These are phyloP conservation scores for Pholis gunnellus DNA, from an alignment of 2,113 vertebrate genomes.

Conservation along the genomic window DNA sequence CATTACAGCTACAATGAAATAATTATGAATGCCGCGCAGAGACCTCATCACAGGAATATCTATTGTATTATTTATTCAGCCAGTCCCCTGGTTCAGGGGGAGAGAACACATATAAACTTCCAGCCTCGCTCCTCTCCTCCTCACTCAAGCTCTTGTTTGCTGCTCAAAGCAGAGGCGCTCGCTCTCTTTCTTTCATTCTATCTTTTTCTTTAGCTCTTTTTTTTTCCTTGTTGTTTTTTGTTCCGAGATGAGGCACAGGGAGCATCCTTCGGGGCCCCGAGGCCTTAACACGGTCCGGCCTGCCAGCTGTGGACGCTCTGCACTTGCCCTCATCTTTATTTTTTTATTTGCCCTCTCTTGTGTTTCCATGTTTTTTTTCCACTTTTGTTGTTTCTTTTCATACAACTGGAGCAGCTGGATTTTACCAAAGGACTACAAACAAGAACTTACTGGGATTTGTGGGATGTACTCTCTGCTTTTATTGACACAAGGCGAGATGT, in stretches of 20 bases:
- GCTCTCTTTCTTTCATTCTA: slow-evolving; percentile 31
- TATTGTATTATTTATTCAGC: slow-evolving; percentile 88
- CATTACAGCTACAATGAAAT: slow-evolving; percentile 88
- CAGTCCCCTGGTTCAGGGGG: slow-evolving; percentile 85
- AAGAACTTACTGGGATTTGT: slow-evolving; percentile 37
- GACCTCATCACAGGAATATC: slow-evolving; percentile 87
- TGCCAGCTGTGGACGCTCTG: slow-evolving; percentile 42
- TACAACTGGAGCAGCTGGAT: slow-evolving; percentile 24
- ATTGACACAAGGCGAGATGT: not conserved
- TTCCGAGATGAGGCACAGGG: slow-evolving; percentile 31
- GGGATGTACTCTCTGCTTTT: slow-evolving; percentile 4
- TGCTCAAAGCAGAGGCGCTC: slow-evolving; percentile 72
- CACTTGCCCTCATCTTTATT: slow-evolving; percentile 39
- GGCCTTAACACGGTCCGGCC: slow-evolving; percentile 35
- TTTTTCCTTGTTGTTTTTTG: slow-evolving; percentile 41
- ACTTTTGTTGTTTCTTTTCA: slow-evolving; percentile 32
- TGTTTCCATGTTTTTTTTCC: not conserved
- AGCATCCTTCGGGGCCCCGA: slow-evolving; percentile 45
- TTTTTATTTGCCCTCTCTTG: slow-evolving; percentile 38
- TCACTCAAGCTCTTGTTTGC: slow-evolving; percentile 72
- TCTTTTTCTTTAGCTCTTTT: slow-evolving; percentile 28
- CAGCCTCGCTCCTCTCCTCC: slow-evolving; percentile 76
- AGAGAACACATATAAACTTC: slow-evolving; percentile 86
- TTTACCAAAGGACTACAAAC: slow-evolving; percentile 43
- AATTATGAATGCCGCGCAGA: slow-evolving; percentile 85